These are phyloP conservation scores for Macquaria australasica DNA, from an alignment of 2,113 vertebrate genomes.

Conservation along the genomic window DNA sequence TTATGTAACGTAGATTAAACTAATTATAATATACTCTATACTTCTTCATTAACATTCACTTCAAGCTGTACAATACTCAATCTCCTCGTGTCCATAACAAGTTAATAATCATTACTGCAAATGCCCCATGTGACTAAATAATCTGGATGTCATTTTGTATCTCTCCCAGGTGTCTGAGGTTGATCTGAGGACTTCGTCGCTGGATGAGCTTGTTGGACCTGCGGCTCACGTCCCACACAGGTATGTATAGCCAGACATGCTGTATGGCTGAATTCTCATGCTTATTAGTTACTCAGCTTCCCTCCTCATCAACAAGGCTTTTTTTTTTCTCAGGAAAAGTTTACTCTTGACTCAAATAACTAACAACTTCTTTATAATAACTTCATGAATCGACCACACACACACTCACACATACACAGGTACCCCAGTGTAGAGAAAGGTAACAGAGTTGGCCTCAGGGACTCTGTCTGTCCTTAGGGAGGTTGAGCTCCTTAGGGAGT, in stretches of 20 bases:
- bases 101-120: neutral
- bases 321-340: conserved; percentile 48
- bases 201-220: conserved; percentile 48
- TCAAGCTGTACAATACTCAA: neutral
- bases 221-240: conserved; percentile 15
- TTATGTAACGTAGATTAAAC: neutral
- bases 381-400: conserved; percentile 32
- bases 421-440: conserved; percentile 35
- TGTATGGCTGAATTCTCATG: neutral
- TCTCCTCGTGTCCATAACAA: neutral
- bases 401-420: conserved; percentile 10
- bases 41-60: neutral
- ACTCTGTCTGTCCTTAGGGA: conserved; percentile 70
- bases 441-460: conserved; percentile 69
- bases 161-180: conserved; percentile 53
- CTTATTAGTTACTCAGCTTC: conserved; percentile 3
- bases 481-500: conserved; percentile 65
- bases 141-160: neutral
- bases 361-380: conserved; percentile 57
- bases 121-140: conserved; percentile 4
- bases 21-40: neutral
- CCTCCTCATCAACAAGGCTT: conserved; percentile 13
- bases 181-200: conserved; percentile 46
- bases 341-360: conserved; percentile 45
- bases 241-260: conserved; percentile 40